A percentile compares a stretch with the other conserved stretches of the same genome.
Evolutionary conservation across 1,140 invertebrate species (phyloP).

Genomic region (Holotrichia oblita): DNA sequence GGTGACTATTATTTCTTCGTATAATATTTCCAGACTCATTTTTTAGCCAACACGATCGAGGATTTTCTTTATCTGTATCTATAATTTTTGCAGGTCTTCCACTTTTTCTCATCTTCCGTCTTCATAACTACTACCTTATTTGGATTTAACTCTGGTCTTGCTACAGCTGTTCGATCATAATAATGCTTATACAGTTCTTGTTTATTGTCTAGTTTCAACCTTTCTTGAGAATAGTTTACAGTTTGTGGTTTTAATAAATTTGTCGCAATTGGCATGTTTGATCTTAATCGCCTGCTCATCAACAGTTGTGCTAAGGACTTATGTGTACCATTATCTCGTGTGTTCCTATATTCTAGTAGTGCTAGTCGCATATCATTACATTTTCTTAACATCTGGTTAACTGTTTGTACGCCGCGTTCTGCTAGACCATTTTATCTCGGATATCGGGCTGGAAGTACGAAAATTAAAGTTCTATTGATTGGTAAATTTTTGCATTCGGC

Average conservation of each 20-base stretch:
- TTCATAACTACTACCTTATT: background rate
- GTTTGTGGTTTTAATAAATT: constrained; percentile 1
- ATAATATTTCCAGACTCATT: background rate
- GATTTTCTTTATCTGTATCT: background rate
- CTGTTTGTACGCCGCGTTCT: background rate
- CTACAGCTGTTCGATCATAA: background rate
- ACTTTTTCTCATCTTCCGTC: background rate
- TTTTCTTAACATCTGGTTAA: constrained; percentile 12
- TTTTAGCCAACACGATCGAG: background rate
- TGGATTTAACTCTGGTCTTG: constrained; percentile 7
- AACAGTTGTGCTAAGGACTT: background rate
- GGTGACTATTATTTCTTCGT: background rate
- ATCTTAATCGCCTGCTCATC: background rate
- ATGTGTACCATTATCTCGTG: background rate
- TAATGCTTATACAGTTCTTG: background rate
- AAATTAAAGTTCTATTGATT: background rate
- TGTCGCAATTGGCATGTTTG: background rate
- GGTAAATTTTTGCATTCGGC: background rate
- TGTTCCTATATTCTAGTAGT: constrained; percentile 16
- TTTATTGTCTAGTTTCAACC: background rate
- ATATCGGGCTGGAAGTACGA: constrained; percentile 10
- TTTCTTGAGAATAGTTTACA: background rate
- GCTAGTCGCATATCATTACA: background rate
- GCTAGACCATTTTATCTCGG: constrained; percentile 7
- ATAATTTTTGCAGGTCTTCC: constrained; percentile 8